These are phyloP conservation scores for Sanderia malayensis DNA, from an alignment of 30 jellyfish, hydroid and myxozoan species.

Conservation along the genomic window DNA sequence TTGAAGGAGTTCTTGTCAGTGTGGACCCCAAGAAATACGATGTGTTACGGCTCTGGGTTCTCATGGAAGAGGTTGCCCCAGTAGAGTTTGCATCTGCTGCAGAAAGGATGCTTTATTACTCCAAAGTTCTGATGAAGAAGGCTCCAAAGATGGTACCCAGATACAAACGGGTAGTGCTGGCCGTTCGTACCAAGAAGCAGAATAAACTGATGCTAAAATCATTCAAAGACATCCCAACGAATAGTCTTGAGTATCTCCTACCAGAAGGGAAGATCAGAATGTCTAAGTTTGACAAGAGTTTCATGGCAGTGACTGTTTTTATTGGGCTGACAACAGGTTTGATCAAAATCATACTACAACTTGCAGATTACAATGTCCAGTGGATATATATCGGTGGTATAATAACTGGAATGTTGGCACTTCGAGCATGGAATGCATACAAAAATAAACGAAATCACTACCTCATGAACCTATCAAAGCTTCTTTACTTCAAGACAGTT, in stretches of 20 bases:
- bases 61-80: slow-evolving; percentile 57
- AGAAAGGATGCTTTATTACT: slow-evolving; percentile 29
- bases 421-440: slow-evolving; percentile 89
- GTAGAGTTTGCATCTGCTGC: slow-evolving; percentile 29
- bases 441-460: slow-evolving; percentile 77
- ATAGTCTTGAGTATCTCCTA: slow-evolving; percentile 67
- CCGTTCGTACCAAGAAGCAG: slow-evolving; percentile 85
- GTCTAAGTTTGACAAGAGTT: slow-evolving; percentile 69
- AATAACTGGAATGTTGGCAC: slow-evolving; percentile 61
- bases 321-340: slow-evolving; percentile 62
- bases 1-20: slow-evolving; percentile 89
- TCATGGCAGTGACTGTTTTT: slow-evolving; percentile 49
- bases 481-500: slow-evolving; percentile 72
- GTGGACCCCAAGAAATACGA: slow-evolving; percentile 81
- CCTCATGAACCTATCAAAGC: slow-evolving; percentile 58
- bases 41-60: slow-evolving; percentile 85
- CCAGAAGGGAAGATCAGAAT: slow-evolving; percentile 89
- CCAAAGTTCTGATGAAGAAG: slow-evolving; percentile 33
- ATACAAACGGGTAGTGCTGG: slow-evolving; percentile 87
- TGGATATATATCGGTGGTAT: slow-evolving; percentile 65
- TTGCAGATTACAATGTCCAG: slow-evolving; percentile 49
- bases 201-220: slow-evolving; percentile 79
- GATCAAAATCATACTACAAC: slow-evolving; percentile 35
- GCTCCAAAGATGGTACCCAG: slow-evolving; percentile 58
- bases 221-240: slow-evolving; percentile 80